These are phyloP conservation scores for Teleogryllus oceanicus DNA, from an alignment of 2,888 invertebrate species.

Conservation along the genomic window DNA sequence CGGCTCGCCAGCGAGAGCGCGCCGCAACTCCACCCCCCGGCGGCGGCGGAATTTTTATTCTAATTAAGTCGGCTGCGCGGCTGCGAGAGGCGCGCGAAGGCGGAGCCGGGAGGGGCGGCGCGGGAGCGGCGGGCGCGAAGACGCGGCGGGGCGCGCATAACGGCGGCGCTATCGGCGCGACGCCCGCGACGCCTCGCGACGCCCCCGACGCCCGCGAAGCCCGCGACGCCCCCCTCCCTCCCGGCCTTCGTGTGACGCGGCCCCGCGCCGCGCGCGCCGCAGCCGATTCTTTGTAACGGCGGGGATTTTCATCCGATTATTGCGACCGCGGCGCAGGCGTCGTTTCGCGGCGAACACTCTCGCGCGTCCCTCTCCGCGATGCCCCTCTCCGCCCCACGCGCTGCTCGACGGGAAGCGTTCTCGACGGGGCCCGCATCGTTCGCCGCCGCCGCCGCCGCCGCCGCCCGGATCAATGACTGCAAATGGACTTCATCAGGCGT, in stretches of 20 bases:
- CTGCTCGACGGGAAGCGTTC: not conserved
- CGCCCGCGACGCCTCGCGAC: too few relatives aligned
- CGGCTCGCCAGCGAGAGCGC: not conserved
- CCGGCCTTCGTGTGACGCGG: not conserved
- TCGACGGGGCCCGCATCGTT: not conserved
- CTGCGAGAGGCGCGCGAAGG: not conserved
- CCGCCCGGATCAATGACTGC: not conserved
- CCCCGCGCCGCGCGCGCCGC: not conserved
- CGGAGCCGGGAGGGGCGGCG: not conserved
- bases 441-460: not conserved
- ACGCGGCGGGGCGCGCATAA: slow-evolving; percentile 2
- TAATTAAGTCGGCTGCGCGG: not conserved
- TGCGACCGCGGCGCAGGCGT: not conserved
- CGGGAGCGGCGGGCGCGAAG: not conserved
- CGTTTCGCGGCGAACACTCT: not conserved
- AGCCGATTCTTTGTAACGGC: slow-evolving; percentile 12
- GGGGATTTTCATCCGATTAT: slow-evolving; percentile 22
- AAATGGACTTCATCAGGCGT: slow-evolving; percentile 18
- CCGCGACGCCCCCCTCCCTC: not conserved
- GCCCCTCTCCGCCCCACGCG: not conserved
- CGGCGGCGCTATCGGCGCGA: not conserved
- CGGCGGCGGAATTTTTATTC: slow-evolving; percentile 1
- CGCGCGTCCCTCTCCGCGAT: not conserved
- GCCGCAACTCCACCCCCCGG: not conserved
- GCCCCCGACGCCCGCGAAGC: not conserved